Base-by-base conservation (phyloP, 2,113 vertebrate species). In the Tragelaphus scriptus region DNA sequence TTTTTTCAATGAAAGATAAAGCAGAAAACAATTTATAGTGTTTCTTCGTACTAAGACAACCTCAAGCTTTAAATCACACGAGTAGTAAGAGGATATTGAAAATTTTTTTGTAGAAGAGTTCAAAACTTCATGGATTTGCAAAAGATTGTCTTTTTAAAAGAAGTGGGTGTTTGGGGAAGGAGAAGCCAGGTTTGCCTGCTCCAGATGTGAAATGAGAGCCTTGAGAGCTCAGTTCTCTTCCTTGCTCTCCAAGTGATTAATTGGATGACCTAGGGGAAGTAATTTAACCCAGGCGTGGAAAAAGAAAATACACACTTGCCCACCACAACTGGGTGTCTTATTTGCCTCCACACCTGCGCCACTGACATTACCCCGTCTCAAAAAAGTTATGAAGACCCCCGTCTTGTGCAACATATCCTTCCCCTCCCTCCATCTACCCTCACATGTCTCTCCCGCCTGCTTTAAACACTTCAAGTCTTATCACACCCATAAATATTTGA, bases 181-280 rank as follows among this genome's bases (percentile, higher is more conserved):
- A 91, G 87, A 89, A 84, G 87, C 13, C 40, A 75, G 63, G 77
- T 36, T 81, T 91, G 81, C 84, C 91, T 92, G 89, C 49, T 94
- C 96, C 97, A 98, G 94, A 97, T 97, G 97, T 98, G 96, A 97
- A 97, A 90, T 23, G 61, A 89, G 94, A 91, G 92, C 87, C 91
- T 80, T 21, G 63, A 96, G 96, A 92, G 86, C 71, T 88, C 58
- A 56, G 93, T 58, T 95, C 91, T 96, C 84, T 82, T 95, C 87
- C 84, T 95, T 92, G 94, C 94, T 96, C 89, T 97, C 88, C 94
- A 96, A 82, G 56, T 97, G 98, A 98, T 98, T 98, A 97, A 98
- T 97, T 96, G 98, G 94, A 98, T 97, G 97, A 97, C 97, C 97
- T 92, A 47, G 65, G 97, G 97, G 98, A 95, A 97, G 96, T 97